These are phyloP conservation scores for Malacoraja senta DNA, from an alignment of 2,797 vertebrate species.

Conservation along the genomic window DNA sequence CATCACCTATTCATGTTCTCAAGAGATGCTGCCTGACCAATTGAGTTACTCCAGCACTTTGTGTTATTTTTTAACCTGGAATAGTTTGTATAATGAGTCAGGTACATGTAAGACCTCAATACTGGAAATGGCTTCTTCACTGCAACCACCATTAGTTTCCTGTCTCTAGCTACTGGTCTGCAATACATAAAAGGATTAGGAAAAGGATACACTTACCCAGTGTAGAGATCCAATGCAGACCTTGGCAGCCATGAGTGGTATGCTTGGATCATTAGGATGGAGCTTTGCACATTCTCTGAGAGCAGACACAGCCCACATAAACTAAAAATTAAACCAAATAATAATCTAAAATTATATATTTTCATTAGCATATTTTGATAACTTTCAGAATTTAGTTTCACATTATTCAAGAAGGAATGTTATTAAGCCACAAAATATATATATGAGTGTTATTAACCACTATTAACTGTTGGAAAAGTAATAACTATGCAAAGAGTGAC, in stretches of 20 bases:
- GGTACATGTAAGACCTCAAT: not conserved
- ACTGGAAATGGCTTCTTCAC: not conserved
- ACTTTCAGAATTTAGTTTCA: not conserved
- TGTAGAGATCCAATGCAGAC: slow-evolving; percentile 86
- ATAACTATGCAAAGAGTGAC: not conserved
- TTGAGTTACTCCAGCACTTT: too few species aligned
- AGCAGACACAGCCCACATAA: slow-evolving; percentile 79
- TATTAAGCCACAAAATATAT: not conserved
- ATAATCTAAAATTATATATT: not conserved
- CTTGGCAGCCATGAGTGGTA: slow-evolving; percentile 86
- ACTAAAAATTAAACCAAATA: slow-evolving; percentile 56
- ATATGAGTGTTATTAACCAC: not conserved
- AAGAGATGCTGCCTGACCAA: too few species aligned
- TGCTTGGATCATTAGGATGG: slow-evolving; percentile 76
- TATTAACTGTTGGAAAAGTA: not conserved
- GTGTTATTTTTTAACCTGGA: too few species aligned
- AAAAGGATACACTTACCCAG: slow-evolving; percentile 71
- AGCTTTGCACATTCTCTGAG: slow-evolving; percentile 82
- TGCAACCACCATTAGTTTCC: not conserved
- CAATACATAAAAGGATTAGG: slow-evolving; percentile 45
- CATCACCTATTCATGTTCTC: too few species aligned
- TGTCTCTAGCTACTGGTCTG: not conserved
- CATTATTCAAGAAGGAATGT: not conserved
- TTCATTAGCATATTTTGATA: not conserved
- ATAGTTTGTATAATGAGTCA: too few species aligned